A percentile compares a stretch with the other conserved stretches of the same genome.
Conservation (phyloP, 2,797 vertebrate species). For the Huso huso region DNA sequence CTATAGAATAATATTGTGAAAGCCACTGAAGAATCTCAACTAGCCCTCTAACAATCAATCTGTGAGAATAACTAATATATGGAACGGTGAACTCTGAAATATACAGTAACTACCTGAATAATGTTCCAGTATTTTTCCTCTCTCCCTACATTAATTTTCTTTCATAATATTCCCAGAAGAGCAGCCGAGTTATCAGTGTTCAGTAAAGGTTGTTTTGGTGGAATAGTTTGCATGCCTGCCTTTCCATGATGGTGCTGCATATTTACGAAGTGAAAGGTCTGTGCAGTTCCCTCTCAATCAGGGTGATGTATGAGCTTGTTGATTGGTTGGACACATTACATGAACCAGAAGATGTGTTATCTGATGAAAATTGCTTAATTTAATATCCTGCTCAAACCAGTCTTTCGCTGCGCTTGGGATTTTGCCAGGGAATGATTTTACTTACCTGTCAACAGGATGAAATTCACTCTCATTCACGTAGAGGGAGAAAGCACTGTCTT, state of each 20-base stretch:
- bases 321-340: constrained; percentile 70
- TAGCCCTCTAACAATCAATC: too few species aligned
- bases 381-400: constrained; percentile 49
- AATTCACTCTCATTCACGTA: too few species aligned
- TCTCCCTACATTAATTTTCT: constrained; percentile 1
- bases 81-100: too few species aligned
- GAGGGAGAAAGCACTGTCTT: not conserved
- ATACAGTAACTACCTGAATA: too few species aligned
- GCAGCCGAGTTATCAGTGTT: constrained; percentile 6
- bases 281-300: constrained; percentile 50
- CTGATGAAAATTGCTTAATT: constrained; percentile 72
- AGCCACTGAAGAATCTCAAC: too few species aligned
- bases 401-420: constrained; percentile 35
- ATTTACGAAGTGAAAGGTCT: constrained; percentile 32
- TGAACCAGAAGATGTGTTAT: constrained; percentile 83
- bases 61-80: too few species aligned
- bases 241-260: constrained; percentile 13
- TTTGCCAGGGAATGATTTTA: constrained; percentile 26
- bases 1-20: too few species aligned
- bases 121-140: not conserved
- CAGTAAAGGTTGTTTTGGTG: constrained; percentile 2
- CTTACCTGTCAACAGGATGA: constrained; percentile 25
- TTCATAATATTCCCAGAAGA: not conserved
- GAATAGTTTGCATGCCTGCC: constrained; percentile 8
- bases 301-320: constrained; percentile 64